Conservation (phyloP, 35 echinoderm and acorn worm genomes). For the Nesometra sesokonis region DNA sequence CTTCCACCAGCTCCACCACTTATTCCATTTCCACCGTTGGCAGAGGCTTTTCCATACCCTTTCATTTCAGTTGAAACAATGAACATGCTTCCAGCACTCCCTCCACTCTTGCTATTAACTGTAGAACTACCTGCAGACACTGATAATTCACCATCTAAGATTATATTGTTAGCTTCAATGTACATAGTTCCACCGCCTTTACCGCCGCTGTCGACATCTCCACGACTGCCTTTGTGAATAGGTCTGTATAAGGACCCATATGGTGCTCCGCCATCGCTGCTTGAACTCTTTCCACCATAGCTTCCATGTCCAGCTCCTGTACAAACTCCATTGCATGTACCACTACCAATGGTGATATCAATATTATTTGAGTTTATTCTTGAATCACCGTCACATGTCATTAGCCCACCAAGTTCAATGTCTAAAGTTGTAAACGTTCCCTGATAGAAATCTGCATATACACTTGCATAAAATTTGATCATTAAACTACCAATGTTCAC, state of each 20-base stretch:
- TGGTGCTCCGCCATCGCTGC: slow-evolving; percentile 18
- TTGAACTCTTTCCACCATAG: slow-evolving; percentile 45
- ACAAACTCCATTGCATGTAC: background rate
- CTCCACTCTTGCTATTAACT: slow-evolving; percentile 19
- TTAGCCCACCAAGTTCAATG: slow-evolving; percentile 44
- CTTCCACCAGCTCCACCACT: slow-evolving; percentile 76
- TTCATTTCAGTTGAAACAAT: slow-evolving; percentile 26
- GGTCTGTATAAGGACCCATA: slow-evolving; percentile 78
- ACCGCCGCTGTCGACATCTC: background rate
- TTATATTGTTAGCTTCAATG: slow-evolving; percentile 28
- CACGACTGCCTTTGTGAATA: slow-evolving; percentile 49
- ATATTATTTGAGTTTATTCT: slow-evolving; percentile 27
- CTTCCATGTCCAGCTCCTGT: slow-evolving; percentile 80
- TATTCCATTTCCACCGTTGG: slow-evolving; percentile 58
- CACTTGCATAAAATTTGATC: slow-evolving; percentile 54
- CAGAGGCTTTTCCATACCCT: slow-evolving; percentile 50
- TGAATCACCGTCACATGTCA: slow-evolving; percentile 37
- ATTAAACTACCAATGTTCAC: slow-evolving; percentile 41
- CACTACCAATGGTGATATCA: slow-evolving; percentile 41
- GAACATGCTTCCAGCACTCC: slow-evolving; percentile 75
- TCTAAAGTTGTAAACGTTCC: slow-evolving; percentile 31
- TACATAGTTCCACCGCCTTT: slow-evolving; percentile 47
- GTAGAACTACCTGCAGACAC: slow-evolving; percentile 20
- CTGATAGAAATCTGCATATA: slow-evolving; percentile 56
- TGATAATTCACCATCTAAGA: slow-evolving; percentile 62